Evolutionary conservation across 1,140 invertebrate genomes (phyloP).

Genomic region (Phymorhynchus buccinoides): DNA sequence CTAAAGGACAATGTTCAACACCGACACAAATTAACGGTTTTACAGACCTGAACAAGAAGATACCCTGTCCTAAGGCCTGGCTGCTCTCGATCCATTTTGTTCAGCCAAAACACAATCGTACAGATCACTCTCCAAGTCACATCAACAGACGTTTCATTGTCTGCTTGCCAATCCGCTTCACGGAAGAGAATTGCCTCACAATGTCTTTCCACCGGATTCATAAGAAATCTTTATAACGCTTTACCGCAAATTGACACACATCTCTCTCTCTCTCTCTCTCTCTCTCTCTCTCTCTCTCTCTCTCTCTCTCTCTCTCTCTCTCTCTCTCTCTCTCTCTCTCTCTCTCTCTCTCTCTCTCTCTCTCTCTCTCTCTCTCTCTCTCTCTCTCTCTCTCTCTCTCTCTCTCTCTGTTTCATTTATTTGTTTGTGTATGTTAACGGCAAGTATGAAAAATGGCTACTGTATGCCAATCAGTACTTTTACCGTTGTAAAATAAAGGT

Average conservation of each 20-base stretch:
- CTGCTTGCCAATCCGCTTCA: background rate
- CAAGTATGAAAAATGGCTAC: too few relatives aligned
- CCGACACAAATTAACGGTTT: background rate
- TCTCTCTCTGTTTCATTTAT: too few relatives aligned
- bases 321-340: too few relatives aligned
- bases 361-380: too few relatives aligned
- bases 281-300: too few relatives aligned
- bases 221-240: background rate
- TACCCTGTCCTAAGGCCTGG: constrained; percentile 23
- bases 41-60: constrained; percentile 24
- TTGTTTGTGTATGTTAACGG: too few relatives aligned
- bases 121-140: background rate
- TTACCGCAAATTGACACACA: background rate
- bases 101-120: background rate
- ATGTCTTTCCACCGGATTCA: background rate
- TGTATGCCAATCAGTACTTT: too few relatives aligned
- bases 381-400: too few relatives aligned
- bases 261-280: background rate
- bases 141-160: background rate
- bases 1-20: background rate
- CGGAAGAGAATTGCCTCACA: background rate
- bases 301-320: too few relatives aligned
- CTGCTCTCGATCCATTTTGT: constrained; percentile 30
- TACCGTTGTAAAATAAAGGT: too few relatives aligned
- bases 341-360: too few relatives aligned